Evolutionary conservation across 2,888 invertebrate species (phyloP).

Genomic region (Pomacea canaliculata): DNA sequence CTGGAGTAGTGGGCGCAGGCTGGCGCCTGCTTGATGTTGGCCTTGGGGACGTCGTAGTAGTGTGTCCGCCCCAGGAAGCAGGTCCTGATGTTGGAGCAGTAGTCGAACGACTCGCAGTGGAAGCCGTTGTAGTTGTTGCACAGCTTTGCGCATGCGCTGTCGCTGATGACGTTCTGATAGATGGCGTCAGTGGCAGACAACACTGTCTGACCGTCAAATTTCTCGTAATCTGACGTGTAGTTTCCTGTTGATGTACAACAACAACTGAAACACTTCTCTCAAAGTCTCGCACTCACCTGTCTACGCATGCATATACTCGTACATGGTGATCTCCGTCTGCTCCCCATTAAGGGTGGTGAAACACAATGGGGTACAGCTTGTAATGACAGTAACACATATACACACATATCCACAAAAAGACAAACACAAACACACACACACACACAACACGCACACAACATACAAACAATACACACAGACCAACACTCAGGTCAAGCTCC

Average conservation of each 20-base stretch:
- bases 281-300: no score
- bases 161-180: slow-evolving; percentile 50
- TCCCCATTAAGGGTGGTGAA: no score
- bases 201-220: slow-evolving; percentile 45
- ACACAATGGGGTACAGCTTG: no score
- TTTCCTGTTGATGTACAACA: slow-evolving; percentile 33
- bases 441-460: no score
- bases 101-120: slow-evolving; percentile 58
- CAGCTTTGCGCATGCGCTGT: slow-evolving; percentile 53
- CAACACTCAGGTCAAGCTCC: slow-evolving; percentile 5
- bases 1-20: slow-evolving; percentile 56
- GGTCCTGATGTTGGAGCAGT: slow-evolving; percentile 48
- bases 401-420: no score
- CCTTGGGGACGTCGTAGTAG: slow-evolving; percentile 47
- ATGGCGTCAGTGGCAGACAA: slow-evolving; percentile 46
- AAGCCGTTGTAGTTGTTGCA: slow-evolving; percentile 52
- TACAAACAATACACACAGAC: no score
- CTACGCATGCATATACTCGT: no score
- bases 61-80: slow-evolving; percentile 53
- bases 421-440: no score
- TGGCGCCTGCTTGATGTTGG: slow-evolving; percentile 42
- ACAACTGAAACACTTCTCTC: no score
- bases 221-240: slow-evolving; percentile 45
- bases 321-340: no score
- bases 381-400: no score